Conservation (phyloP, 1,140 invertebrate species). For the Caenorhabditis tropicalis region DNA sequence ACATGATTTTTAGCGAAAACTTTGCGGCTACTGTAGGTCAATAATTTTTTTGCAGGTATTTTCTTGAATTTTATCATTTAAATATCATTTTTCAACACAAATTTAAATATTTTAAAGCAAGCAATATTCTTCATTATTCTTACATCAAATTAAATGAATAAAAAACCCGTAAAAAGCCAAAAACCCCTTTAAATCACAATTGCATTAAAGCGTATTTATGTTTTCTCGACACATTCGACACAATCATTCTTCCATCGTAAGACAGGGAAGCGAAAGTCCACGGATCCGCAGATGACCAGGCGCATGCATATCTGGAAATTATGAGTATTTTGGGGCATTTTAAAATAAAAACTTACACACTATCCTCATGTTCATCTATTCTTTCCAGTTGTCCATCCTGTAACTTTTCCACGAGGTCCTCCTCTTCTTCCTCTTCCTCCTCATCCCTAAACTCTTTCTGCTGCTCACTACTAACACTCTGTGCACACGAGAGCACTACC, state of each 20-base stretch:
- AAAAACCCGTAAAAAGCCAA: neutral
- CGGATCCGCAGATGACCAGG: conserved; percentile 94
- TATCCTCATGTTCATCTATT: conserved; percentile 96
- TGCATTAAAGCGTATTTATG: conserved; percentile 60
- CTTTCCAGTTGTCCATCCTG: conserved; percentile 83
- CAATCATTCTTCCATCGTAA: conserved; percentile 90
- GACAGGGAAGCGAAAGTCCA: conserved; percentile 97
- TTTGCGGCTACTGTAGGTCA: too few relatives aligned
- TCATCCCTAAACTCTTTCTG: conserved; percentile 71
- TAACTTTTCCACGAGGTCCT: conserved; percentile 71
- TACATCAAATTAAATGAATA: too few relatives aligned
- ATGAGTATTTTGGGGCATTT: neutral
- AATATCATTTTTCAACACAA: too few relatives aligned
- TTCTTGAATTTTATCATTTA: too few relatives aligned
- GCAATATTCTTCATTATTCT: too few relatives aligned
- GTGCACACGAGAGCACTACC: conserved; percentile 85
- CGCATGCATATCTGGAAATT: conserved; percentile 80
- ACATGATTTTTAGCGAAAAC: too few relatives aligned
- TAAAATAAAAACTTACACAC: conserved; percentile 76
- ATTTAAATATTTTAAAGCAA: too few relatives aligned
- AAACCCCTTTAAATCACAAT: conserved; percentile 44
- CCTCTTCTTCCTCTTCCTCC: conserved; percentile 73
- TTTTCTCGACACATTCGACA: conserved; percentile 80
- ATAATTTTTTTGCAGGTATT: too few relatives aligned
- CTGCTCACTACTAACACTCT: conserved; percentile 84